Percentiles rank a stretch among this genome's conserved stretches.
Conservation (phyloP, 2,113 vertebrate genomes). For the Solea solea region DNA sequence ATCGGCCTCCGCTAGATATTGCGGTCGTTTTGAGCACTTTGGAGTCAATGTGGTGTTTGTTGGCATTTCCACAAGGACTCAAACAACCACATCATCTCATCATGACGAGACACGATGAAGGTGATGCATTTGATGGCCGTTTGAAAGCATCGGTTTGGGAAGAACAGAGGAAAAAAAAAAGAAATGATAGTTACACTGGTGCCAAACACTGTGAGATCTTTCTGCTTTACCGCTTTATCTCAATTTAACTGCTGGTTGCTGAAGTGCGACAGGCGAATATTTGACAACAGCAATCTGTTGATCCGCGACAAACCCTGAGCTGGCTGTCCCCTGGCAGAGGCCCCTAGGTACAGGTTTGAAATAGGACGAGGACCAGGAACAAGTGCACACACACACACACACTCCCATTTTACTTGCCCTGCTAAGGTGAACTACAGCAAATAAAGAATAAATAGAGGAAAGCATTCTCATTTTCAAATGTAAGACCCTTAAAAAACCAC, state of each 20-base stretch:
- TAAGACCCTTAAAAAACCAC: too few species aligned
- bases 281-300: conserved; percentile 41
- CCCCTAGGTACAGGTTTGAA: conserved; percentile 26
- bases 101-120: background rate
- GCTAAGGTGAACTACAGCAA: conserved; percentile 20
- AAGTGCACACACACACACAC: background rate
- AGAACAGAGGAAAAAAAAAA: conserved; percentile 10
- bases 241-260: conserved; percentile 55
- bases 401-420: background rate
- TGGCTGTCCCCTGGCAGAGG: conserved; percentile 21
- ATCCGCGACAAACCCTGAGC: conserved; percentile 35
- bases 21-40: conserved; percentile 16
- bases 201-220: conserved; percentile 20
- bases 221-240: conserved; percentile 40
- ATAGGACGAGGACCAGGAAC: conserved; percentile 16
- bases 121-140: conserved; percentile 20
- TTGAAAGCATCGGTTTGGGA: background rate
- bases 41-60: too few species aligned
- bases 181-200: conserved; percentile 25
- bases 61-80: too few species aligned
- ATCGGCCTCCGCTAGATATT: conserved; percentile 16
- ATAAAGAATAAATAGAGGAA: conserved; percentile 21
- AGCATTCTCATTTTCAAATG: conserved; percentile 8
- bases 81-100: background rate
- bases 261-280: conserved; percentile 32